These are phyloP conservation scores for Cirrhinus mrigala DNA, from an alignment of 2,797 vertebrate genomes.

Conservation along the genomic window DNA sequence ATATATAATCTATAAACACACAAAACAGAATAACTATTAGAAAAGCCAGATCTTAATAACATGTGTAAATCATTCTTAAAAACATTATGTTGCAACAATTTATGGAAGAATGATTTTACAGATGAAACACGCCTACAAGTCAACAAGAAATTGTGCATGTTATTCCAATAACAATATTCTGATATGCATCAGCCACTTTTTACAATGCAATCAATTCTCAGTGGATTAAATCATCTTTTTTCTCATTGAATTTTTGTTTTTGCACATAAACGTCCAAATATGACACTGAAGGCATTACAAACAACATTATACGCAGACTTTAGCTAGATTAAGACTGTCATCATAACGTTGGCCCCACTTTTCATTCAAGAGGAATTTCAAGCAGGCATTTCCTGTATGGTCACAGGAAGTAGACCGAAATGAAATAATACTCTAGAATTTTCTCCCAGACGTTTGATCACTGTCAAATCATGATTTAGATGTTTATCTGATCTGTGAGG, in stretches of 20 bases:
- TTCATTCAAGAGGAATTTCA: conserved; percentile 21
- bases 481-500: conserved; percentile 28
- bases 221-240: neutral
- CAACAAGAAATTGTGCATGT: neutral
- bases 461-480: conserved; percentile 23
- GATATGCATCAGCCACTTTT: neutral
- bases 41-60: no score
- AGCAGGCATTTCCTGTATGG: neutral
- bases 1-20: neutral
- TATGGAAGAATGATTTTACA: neutral
- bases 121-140: no score
- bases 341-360: neutral
- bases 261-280: neutral
- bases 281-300: neutral
- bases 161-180: neutral
- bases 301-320: no score
- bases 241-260: neutral
- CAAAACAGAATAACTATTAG: no score
- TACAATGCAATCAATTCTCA: neutral
- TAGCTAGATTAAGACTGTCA: neutral
- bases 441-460: conserved; percentile 31
- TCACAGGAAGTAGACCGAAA: conserved; percentile 4
- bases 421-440: conserved; percentile 9
- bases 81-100: neutral
- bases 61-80: no score